These are phyloP conservation scores for Myopa testacea DNA, from an alignment of 2,888 invertebrate genomes.

Conservation along the genomic window DNA sequence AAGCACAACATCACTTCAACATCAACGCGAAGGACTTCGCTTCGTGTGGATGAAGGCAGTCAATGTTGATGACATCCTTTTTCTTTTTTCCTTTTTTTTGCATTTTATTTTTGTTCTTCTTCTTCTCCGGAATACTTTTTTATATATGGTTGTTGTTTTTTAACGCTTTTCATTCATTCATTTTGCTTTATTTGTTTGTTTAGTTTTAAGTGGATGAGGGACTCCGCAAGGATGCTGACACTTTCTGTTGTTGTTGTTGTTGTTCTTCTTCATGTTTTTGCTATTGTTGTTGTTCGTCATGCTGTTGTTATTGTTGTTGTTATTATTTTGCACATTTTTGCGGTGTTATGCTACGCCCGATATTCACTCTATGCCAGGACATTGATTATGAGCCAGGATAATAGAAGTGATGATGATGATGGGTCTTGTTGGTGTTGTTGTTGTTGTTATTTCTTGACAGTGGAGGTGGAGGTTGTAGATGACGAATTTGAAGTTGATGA, in stretches of 20 bases:
- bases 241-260: conserved; percentile 17
- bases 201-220: background rate
- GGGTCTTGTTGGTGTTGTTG: background rate
- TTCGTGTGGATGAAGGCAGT: conserved; percentile 31
- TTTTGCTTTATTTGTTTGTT: background rate
- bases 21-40: conserved; percentile 9
- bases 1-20: conserved; percentile 36
- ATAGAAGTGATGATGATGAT: conserved; percentile 50
- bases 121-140: background rate
- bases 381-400: conserved; percentile 58
- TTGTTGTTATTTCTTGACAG: background rate
- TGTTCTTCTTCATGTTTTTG: background rate
- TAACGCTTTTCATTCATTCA: too few relatives aligned
- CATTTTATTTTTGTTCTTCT: background rate
- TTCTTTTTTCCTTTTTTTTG: conserved; percentile 41
- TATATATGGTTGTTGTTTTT: background rate
- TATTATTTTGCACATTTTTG: background rate
- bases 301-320: background rate
- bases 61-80: conserved; percentile 63
- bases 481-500: conserved; percentile 51
- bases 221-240: conserved; percentile 23
- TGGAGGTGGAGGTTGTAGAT: background rate
- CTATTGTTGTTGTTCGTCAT: background rate
- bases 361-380: conserved; percentile 41
- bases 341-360: background rate